Evolutionary conservation across 2,113 vertebrate species (phyloP).

Genomic region (Clinocottus analis): DNA sequence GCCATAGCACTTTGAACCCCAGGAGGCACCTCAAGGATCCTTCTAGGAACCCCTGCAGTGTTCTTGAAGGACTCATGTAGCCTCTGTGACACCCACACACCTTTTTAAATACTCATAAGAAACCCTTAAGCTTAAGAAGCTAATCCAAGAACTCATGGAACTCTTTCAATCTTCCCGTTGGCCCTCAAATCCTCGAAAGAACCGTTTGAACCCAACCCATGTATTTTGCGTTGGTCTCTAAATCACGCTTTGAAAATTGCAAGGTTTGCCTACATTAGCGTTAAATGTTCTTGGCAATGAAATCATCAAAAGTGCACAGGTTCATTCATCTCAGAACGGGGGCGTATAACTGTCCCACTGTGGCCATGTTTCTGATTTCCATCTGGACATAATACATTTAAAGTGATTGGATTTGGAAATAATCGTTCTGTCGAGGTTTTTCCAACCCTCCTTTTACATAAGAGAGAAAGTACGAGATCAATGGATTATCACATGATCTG

Average conservation of each 20-base stretch:
- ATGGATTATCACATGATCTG: constrained; percentile 17
- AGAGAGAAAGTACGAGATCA: neutral
- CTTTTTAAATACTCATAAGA: neutral
- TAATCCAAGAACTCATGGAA: neutral
- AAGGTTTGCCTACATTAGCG: neutral
- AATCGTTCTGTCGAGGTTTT: neutral
- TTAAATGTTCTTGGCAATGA: neutral
- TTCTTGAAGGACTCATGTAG: neutral
- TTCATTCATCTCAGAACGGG: neutral
- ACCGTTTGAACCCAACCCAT: neutral
- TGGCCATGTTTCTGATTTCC: neutral
- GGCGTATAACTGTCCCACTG: neutral
- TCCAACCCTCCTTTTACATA: neutral
- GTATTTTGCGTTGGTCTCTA: neutral
- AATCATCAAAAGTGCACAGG: neutral
- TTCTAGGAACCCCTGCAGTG: neutral
- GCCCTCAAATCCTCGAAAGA: neutral
- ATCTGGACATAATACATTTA: constrained; percentile 8
- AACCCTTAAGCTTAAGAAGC: neutral
- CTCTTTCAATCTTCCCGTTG: neutral
- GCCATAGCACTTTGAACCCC: neutral
- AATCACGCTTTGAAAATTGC: neutral
- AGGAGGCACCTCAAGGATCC: neutral
- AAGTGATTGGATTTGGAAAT: neutral
- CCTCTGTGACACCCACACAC: too few relatives aligned